Evolutionary conservation across 1,140 invertebrate genomes (phyloP), one percentile per base, ranked within the genome.

Genomic region (Drosophila nigromelanica): DNA sequence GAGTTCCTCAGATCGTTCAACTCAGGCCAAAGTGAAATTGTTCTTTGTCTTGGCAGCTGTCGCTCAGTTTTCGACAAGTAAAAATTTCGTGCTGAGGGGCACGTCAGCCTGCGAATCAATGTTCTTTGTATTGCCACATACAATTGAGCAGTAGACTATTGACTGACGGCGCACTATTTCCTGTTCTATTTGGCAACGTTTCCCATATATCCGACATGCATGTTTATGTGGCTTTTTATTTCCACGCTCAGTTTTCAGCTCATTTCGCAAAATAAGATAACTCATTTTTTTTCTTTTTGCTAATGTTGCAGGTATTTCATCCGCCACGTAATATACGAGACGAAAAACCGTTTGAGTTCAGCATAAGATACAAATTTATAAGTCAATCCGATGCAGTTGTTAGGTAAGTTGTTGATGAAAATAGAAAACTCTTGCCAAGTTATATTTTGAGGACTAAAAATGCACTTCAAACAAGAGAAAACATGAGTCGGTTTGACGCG

Each of bases 331-430:
- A 91, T 75, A 75, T 90, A 54, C 93, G 95, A 30, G 92, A 94
- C 63, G 92, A 93, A 1, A 94, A 95, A 37, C 95, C 95, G 3
- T 96, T 96, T 78, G 94, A 95, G 74, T 96, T 96, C 91, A 93
- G 93, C 18, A 93, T 97, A 63, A 94, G 96, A 18, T 98, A 97
- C 92, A 95, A 95, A 78, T 96, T 96, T 91, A 94, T 96, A 18
- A 94, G 95, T 7, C 93, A 94, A 15, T 93, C 94, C 58, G 95
- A 96, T 77, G 96, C 96, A 1, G 94, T 97, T 4, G 96, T 97
- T 1, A 92, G 95, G 63, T 91, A 80, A 90, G 90, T 78, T 62
- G 48, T n/a, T 18, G 14, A 27, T n/a, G 27, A 33, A 51, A 60
- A 60, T 40, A 8, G 37, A 50, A 59, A 48, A 61, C 45, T 33